A percentile compares a stretch with the other conserved stretches of the same genome.
These are phyloP conservation scores for Philotrypesis tridentata DNA, from an alignment of 1,140 invertebrate species.

Conservation along the genomic window DNA sequence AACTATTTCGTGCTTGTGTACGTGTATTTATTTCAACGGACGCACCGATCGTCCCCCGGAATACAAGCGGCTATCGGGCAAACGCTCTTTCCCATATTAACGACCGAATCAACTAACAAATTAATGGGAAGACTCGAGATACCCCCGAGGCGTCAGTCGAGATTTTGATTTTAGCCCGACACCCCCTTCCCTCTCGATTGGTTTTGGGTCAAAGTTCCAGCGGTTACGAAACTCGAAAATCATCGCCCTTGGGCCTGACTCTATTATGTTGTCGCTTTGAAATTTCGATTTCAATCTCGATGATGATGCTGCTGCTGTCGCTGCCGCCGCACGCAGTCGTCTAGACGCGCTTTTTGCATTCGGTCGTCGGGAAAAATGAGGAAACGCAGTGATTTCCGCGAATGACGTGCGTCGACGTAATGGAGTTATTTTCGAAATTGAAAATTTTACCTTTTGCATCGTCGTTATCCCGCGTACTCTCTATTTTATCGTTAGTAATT, in stretches of 20 bases:
- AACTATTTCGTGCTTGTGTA: not conserved
- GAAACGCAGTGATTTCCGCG: not conserved
- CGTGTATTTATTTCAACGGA: too few species aligned
- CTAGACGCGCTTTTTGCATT: not conserved
- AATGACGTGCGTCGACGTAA: not conserved
- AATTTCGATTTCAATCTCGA: not conserved
- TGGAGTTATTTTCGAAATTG: not conserved
- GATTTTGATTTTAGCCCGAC: conserved; percentile 1
- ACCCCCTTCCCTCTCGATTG: too few species aligned
- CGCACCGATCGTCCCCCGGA: not conserved
- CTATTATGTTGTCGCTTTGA: conserved; percentile 21
- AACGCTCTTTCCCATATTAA: not conserved
- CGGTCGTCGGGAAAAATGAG: not conserved
- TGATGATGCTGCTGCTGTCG: not conserved
- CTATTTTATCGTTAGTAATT: too few species aligned
- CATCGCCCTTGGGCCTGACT: not conserved
- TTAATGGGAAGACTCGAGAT: not conserved
- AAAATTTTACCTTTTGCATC: not conserved
- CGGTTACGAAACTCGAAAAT: conserved; percentile 20
- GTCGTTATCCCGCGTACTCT: not conserved
- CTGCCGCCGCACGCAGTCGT: not conserved
- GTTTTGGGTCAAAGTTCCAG: conserved; percentile 27
- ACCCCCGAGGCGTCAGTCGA: not conserved
- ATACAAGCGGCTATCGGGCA: not conserved
- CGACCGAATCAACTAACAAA: not conserved